Conservation (phyloP, 2,113 vertebrate genomes). For the Ammodytes marinus region DNA sequence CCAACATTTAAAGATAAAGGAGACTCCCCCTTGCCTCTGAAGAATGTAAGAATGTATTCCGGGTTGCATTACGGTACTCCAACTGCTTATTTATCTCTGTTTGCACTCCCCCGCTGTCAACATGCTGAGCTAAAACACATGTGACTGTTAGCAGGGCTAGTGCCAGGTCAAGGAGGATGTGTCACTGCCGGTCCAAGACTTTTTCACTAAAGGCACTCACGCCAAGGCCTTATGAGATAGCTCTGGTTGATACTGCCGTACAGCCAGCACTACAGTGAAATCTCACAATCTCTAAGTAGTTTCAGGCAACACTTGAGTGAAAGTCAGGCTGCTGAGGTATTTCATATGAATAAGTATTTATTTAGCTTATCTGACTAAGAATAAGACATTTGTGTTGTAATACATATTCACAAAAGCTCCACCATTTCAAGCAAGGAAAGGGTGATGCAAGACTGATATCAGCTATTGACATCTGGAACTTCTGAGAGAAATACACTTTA, state of each 20-base stretch:
- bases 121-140: constrained; percentile 42
- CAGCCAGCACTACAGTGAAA: constrained; percentile 41
- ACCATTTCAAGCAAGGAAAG: constrained; percentile 18
- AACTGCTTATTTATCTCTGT: constrained; percentile 21
- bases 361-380: constrained; percentile 61
- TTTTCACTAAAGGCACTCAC: constrained; percentile 26
- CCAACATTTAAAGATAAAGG: not conserved
- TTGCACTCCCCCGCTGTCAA: constrained; percentile 38
- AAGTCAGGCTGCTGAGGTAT: constrained; percentile 25
- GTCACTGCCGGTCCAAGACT: constrained; percentile 27
- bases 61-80: constrained; percentile 2
- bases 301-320: constrained; percentile 40
- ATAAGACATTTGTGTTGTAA: constrained; percentile 51
- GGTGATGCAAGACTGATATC: constrained; percentile 25
- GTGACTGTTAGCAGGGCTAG: constrained; percentile 23
- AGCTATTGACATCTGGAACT: constrained; percentile 27
- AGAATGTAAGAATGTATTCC: constrained; percentile 12
- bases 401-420: constrained; percentile 17
- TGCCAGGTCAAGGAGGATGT: constrained; percentile 43
- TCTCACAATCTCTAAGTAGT: constrained; percentile 47
- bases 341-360: constrained; percentile 51
- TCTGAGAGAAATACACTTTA: constrained; percentile 14
- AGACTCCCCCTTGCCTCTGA: not conserved
- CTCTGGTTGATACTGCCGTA: constrained; percentile 42
- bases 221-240: constrained; percentile 47